Percentiles rank a stretch among this genome's conserved stretches.
These are phyloP conservation scores for Chirona hameri DNA, from an alignment of 2,888 invertebrate species.

Conservation along the genomic window DNA sequence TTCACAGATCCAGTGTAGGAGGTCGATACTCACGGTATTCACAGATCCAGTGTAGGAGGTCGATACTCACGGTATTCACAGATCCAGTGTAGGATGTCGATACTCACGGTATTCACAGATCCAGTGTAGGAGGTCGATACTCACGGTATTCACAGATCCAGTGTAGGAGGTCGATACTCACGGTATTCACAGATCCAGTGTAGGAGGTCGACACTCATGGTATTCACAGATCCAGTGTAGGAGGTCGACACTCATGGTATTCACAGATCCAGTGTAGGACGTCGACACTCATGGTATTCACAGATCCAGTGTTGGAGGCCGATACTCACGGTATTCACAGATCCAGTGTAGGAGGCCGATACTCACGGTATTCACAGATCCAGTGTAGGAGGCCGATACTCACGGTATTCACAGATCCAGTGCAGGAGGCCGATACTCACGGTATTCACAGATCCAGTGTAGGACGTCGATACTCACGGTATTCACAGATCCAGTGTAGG, in stretches of 20 bases:
- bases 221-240: conserved; percentile 88
- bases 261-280: conserved; percentile 92
- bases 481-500: conserved; percentile 86
- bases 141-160: conserved; percentile 89
- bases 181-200: conserved; percentile 89
- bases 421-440: conserved; percentile 86
- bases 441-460: conserved; percentile 86
- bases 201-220: conserved; percentile 81
- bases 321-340: conserved; percentile 81
- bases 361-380: conserved; percentile 85
- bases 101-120: conserved; percentile 84
- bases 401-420: conserved; percentile 87
- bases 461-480: conserved; percentile 85
- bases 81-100: conserved; percentile 89
- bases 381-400: conserved; percentile 87
- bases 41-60: conserved; percentile 90
- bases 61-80: conserved; percentile 85
- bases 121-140: conserved; percentile 87
- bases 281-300: conserved; percentile 80
- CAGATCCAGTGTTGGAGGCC: conserved; percentile 92
- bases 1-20: conserved; percentile 89
- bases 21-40: conserved; percentile 85
- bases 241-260: conserved; percentile 80
- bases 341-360: conserved; percentile 90
- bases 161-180: conserved; percentile 83